Conservation (phyloP, 2,888 invertebrate genomes). For the Standfussiana lucernea region DNA sequence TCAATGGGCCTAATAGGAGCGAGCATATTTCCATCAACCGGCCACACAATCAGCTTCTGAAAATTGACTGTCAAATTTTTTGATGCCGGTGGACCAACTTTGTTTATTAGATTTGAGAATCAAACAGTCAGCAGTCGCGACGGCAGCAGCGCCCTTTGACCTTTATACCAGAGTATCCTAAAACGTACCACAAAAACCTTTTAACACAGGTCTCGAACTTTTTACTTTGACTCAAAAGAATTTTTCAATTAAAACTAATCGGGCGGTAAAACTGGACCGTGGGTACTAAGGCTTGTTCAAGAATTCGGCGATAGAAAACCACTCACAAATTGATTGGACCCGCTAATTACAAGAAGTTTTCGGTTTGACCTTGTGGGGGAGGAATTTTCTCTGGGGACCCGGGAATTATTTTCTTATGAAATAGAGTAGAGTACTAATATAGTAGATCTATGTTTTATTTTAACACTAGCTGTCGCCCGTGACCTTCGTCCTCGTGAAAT, state of each 20-base stretch:
- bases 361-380: conserved; percentile 35
- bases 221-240: conserved; percentile 24
- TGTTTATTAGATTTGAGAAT: no score
- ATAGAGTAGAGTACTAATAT: neutral
- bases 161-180: neutral
- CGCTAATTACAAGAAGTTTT: conserved; percentile 70
- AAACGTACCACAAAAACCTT: conserved; percentile 39
- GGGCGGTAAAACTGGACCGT: conserved; percentile 70
- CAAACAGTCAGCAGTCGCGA: neutral
- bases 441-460: neutral
- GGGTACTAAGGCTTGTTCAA: conserved; percentile 68
- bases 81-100: neutral
- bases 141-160: neutral
- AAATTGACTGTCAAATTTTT: neutral
- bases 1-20: no score
- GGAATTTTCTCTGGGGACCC: conserved; percentile 15
- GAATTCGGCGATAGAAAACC: conserved; percentile 72
- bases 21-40: neutral
- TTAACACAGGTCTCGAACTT: conserved; percentile 53
- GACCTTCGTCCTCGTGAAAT: no score
- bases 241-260: conserved; percentile 74
- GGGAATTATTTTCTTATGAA: conserved; percentile 33
- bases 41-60: neutral
- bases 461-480: no score
- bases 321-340: conserved; percentile 73